phyloP scores from a whole-genome alignment of 2,888 invertebrate genomes.

The Hanleya hanleyi region DNA sequence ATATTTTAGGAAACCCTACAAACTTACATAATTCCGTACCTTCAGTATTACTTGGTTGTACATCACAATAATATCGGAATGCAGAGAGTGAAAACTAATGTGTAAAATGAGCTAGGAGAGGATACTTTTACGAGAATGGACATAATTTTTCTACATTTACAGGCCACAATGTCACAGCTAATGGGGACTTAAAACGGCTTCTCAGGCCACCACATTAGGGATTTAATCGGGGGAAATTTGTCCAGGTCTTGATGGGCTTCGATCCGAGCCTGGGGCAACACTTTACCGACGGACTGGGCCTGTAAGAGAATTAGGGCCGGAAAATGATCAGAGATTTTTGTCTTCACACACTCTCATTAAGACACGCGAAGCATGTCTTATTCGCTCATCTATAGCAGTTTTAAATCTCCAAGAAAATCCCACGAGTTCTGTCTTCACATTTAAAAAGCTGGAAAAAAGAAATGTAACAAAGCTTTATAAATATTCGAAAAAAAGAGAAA shows the following conservation, averaged over 20 bases:
- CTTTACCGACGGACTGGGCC: not conserved
- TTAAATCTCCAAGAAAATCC: not conserved
- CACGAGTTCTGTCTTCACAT: not conserved
- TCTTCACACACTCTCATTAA: not conserved
- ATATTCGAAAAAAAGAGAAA: not conserved
- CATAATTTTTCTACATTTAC: not conserved
- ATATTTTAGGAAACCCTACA: too few species aligned
- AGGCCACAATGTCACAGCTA: not conserved
- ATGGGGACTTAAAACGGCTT: not conserved
- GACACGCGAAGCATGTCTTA: not conserved
- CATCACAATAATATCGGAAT: too few species aligned
- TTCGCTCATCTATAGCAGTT: not conserved
- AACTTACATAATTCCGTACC: too few species aligned
- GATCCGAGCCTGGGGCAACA: not conserved
- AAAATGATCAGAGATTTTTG: not conserved
- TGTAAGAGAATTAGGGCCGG: not conserved
- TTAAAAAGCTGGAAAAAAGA: not conserved
- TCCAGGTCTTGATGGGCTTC: not conserved
- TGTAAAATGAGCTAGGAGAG: too few species aligned
- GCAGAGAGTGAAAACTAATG: too few species aligned
- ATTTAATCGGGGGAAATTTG: constrained; percentile 2
- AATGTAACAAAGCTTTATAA: not conserved
- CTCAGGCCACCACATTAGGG: not conserved
- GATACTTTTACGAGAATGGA: too few species aligned
- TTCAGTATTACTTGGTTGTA: too few species aligned